Evolutionary conservation across 1,140 invertebrate genomes (phyloP).

Genomic region (Eumaeus atala): DNA sequence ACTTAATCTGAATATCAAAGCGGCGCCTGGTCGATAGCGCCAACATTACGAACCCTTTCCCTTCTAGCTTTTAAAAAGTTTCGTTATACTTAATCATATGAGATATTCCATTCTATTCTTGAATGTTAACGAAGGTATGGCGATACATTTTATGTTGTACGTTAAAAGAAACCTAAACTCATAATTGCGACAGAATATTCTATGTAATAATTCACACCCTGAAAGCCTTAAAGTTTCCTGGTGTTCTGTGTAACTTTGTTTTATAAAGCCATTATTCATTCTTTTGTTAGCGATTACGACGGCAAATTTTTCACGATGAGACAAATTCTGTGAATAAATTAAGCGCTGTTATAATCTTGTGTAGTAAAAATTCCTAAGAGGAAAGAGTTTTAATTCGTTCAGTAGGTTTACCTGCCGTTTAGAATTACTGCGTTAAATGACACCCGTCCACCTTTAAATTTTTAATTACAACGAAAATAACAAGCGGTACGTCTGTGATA

Average conservation of each 20-base stretch:
- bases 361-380: slow-evolving; percentile 49
- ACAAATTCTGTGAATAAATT: slow-evolving; percentile 73
- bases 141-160: too few relatives aligned
- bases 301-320: slow-evolving; percentile 68
- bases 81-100: too few relatives aligned
- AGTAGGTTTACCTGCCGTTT: slow-evolving; percentile 35
- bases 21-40: too few relatives aligned
- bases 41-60: too few relatives aligned
- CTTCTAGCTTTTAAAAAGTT: too few relatives aligned
- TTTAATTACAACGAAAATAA: background rate
- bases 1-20: too few relatives aligned
- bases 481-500: background rate
- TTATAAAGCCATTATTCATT: slow-evolving; percentile 66
- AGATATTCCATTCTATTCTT: too few relatives aligned
- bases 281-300: slow-evolving; percentile 69
- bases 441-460: background rate
- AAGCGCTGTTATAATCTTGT: slow-evolving; percentile 64
- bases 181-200: slow-evolving; percentile 42
- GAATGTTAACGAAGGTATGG: too few relatives aligned
- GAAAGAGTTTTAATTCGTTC: slow-evolving; percentile 43
- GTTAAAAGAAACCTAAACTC: slow-evolving; percentile 20
- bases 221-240: slow-evolving; percentile 60
- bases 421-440: slow-evolving; percentile 32
- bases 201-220: slow-evolving; percentile 64
- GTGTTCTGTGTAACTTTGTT: slow-evolving; percentile 63